These are phyloP conservation scores for Arbacia lixula DNA, from an alignment of 53 echinoderm and acorn worm species.

Conservation along the genomic window DNA sequence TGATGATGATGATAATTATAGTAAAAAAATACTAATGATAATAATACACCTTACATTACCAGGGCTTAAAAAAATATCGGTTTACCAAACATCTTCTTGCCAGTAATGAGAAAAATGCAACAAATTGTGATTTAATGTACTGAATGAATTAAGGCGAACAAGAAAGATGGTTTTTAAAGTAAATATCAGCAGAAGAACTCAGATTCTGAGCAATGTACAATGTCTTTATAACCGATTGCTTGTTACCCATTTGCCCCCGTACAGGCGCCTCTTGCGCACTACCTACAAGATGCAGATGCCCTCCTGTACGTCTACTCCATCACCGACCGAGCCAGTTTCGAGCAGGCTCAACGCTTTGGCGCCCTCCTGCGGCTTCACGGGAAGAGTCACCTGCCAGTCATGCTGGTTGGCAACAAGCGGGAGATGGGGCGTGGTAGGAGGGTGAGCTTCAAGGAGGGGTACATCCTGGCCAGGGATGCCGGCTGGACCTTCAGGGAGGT, in stretches of 20 bases:
- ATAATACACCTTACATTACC: no score
- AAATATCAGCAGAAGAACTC: no score
- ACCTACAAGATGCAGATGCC: constrained; percentile 88
- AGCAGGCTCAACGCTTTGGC: constrained; percentile 70
- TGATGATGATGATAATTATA: no score
- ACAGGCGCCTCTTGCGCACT: constrained; percentile 83
- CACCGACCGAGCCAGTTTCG: constrained; percentile 79
- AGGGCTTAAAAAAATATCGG: no score
- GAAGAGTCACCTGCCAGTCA: constrained; percentile 80
- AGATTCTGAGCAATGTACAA: not conserved
- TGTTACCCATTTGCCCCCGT: no score
- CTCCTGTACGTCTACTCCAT: constrained; percentile 95
- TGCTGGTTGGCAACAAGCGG: constrained; percentile 87
- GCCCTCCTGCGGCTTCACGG: constrained; percentile 66
- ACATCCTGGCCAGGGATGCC: constrained; percentile 67
- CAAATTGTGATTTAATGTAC: no score
- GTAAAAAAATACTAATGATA: no score
- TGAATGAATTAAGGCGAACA: no score
- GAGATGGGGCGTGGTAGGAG: constrained; percentile 89
- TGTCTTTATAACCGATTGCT: not conserved
- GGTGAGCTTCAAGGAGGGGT: constrained; percentile 90
- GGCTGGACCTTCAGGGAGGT: constrained; percentile 95
- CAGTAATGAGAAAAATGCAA: no score
- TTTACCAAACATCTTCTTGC: no score
- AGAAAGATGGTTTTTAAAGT: no score